A percentile compares a stretch with the other conserved stretches of the same genome.
Evolutionary conservation across 2,113 vertebrate species (phyloP).

Genomic region (Andinoacara biseriatus): DNA sequence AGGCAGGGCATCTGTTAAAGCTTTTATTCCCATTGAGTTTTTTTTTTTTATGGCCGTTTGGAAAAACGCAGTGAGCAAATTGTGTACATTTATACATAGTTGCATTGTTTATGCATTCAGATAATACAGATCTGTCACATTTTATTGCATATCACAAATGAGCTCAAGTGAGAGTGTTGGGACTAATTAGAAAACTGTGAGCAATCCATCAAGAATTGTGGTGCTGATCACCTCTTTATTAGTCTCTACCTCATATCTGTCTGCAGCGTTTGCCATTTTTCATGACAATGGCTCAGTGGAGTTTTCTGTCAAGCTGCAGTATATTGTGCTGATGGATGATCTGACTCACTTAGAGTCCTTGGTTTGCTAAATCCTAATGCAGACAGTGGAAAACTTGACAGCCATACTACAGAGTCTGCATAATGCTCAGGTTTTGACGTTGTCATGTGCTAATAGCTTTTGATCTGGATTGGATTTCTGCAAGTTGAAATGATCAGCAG

Average conservation of each 20-base stretch:
- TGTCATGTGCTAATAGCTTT: background rate
- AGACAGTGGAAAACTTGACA: slow-evolving; percentile 27
- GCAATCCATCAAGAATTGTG: slow-evolving; percentile 30
- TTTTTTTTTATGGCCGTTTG: slow-evolving; percentile 6
- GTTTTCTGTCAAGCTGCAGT: slow-evolving; percentile 43
- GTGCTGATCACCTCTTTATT: slow-evolving; percentile 46
- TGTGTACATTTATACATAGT: background rate
- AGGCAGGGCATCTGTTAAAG: background rate
- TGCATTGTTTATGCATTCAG: slow-evolving; percentile 9
- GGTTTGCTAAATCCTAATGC: slow-evolving; percentile 28
- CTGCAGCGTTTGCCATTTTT: slow-evolving; percentile 42
- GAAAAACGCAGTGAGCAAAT: background rate
- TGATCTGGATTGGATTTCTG: background rate
- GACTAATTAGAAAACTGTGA: slow-evolving; percentile 44
- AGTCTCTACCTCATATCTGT: slow-evolving; percentile 47
- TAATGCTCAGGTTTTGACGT: slow-evolving; percentile 11
- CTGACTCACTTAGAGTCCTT: slow-evolving; percentile 16
- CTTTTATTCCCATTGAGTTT: background rate
- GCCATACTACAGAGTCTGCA: background rate
- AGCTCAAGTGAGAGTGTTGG: slow-evolving; percentile 34
- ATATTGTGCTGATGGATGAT: slow-evolving; percentile 48
- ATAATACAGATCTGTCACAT: slow-evolving; percentile 29
- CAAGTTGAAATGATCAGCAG: slow-evolving; percentile 12
- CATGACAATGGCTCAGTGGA: slow-evolving; percentile 36
- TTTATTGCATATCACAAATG: slow-evolving; percentile 36